A percentile compares a stretch with the other conserved stretches of the same genome.
phyloP scores from a whole-genome alignment of 2,113 vertebrate species.

The Girardinichthys multiradiatus region DNA sequence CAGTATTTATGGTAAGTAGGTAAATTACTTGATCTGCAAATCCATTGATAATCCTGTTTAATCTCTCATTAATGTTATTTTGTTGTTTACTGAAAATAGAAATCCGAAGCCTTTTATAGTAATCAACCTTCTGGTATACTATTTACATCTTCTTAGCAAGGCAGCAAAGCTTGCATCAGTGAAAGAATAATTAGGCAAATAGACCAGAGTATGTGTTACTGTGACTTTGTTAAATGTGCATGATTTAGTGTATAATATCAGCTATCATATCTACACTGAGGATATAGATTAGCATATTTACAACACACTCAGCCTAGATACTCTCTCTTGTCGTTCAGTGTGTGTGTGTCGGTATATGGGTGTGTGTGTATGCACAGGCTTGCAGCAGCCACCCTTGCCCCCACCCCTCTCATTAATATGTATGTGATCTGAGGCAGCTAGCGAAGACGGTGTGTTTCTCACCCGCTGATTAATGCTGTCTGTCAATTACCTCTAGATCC shows the following conservation, averaged over 20 bases:
- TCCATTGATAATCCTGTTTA: not conserved
- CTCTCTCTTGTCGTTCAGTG: constrained; percentile 58
- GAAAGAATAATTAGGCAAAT: constrained; percentile 63
- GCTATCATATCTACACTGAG: constrained; percentile 69
- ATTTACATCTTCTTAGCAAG: constrained; percentile 37
- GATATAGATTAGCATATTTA: constrained; percentile 76
- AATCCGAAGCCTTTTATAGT: not conserved
- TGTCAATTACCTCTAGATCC: constrained; percentile 99
- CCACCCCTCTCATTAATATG: constrained; percentile 87
- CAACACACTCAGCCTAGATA: constrained; percentile 56
- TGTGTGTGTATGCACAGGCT: constrained; percentile 76
- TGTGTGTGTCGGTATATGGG: constrained; percentile 18
- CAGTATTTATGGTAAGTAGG: not conserved
- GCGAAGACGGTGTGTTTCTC: constrained; percentile 85
- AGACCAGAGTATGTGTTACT: constrained; percentile 35
- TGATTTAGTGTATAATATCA: constrained; percentile 68
- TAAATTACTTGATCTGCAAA: not conserved
- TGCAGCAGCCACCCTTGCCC: constrained; percentile 82
- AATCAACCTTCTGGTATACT: constrained; percentile 30
- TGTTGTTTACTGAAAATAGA: not conserved
- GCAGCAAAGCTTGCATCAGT: constrained; percentile 34
- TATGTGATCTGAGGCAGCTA: constrained; percentile 84
- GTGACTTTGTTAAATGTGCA: constrained; percentile 49
- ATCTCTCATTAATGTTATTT: constrained; percentile 11
- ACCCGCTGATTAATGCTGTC: constrained; percentile 92